Evolutionary conservation across 2,797 vertebrate genomes (phyloP).

Genomic region (Liasis olivaceus): DNA sequence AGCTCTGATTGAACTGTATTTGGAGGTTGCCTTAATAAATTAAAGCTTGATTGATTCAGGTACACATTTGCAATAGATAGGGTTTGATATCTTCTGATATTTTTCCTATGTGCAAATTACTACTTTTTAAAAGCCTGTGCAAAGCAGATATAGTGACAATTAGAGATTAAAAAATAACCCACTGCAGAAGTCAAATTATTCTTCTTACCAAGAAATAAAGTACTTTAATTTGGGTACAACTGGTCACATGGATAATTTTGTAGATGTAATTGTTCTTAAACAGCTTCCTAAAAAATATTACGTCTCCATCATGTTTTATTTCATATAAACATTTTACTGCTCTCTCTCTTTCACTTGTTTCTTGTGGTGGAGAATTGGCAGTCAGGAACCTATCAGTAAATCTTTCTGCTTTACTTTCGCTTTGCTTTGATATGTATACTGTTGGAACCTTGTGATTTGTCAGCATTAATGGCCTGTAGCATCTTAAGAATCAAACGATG

Average conservation of each 20-base stretch:
- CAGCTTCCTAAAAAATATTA: conserved; percentile 9
- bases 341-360: neutral
- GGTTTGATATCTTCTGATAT: neutral
- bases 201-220: neutral
- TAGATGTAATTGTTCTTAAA: neutral
- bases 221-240: conserved; percentile 11
- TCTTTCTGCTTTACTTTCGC: conserved; percentile 5
- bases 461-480: conserved; percentile 38
- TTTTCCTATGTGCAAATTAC: neutral
- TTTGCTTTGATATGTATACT: conserved; percentile 23
- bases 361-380: conserved; percentile 12
- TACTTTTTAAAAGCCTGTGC: neutral
- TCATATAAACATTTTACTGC: conserved; percentile 28
- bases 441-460: conserved; percentile 35
- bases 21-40: neutral
- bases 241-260: conserved; percentile 24
- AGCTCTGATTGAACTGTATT: neutral
- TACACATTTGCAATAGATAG: neutral
- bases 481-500: conserved; percentile 33
- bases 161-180: conserved; percentile 3
- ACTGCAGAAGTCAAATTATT: neutral
- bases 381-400: conserved; percentile 16
- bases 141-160: conserved; percentile 18
- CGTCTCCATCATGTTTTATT: conserved; percentile 27
- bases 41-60: neutral